Conservation (phyloP, 2,113 vertebrate genomes). For the Xiphophorus hellerii region DNA sequence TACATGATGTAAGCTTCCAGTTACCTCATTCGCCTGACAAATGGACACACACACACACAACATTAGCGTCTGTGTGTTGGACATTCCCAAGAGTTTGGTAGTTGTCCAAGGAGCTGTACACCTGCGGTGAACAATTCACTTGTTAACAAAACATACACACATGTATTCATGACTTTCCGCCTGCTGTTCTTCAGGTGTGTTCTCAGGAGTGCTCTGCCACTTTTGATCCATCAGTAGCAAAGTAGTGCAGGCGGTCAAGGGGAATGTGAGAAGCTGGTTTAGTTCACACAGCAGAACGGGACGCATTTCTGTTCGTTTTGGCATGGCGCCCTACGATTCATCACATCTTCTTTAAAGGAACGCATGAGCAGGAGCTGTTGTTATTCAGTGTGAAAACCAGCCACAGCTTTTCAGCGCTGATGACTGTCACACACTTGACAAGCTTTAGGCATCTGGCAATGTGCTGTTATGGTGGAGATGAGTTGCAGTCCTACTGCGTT, state of each 20-base stretch:
- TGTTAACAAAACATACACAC: constrained; percentile 4
- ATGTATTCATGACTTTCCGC: constrained; percentile 3
- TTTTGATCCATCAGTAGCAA: constrained; percentile 63
- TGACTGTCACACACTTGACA: constrained; percentile 34
- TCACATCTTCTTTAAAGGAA: constrained; percentile 43
- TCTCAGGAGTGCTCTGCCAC: constrained; percentile 58
- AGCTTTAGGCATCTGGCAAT: constrained; percentile 52
- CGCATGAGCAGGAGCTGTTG: constrained; percentile 48
- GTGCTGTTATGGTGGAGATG: constrained; percentile 42
- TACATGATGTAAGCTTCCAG: constrained; percentile 64
- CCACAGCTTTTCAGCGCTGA: constrained; percentile 49
- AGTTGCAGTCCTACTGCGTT: constrained; percentile 22
- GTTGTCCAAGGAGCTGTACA: constrained; percentile 30
- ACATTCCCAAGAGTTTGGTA: constrained; percentile 45
- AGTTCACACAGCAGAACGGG: constrained; percentile 63
- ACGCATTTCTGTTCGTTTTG: constrained; percentile 55
- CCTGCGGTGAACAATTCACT: constrained; percentile 39
- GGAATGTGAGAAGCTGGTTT: constrained; percentile 53
- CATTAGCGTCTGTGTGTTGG: neutral
- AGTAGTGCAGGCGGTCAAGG: constrained; percentile 51
- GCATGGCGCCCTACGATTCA: constrained; percentile 35
- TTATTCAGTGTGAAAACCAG: constrained; percentile 63
- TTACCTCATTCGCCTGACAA: constrained; percentile 65
- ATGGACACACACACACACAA: constrained; percentile 18
- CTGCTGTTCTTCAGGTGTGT: constrained; percentile 63